Base-by-base conservation (phyloP, 2,797 vertebrate species). In the Sparus aurata region DNA sequence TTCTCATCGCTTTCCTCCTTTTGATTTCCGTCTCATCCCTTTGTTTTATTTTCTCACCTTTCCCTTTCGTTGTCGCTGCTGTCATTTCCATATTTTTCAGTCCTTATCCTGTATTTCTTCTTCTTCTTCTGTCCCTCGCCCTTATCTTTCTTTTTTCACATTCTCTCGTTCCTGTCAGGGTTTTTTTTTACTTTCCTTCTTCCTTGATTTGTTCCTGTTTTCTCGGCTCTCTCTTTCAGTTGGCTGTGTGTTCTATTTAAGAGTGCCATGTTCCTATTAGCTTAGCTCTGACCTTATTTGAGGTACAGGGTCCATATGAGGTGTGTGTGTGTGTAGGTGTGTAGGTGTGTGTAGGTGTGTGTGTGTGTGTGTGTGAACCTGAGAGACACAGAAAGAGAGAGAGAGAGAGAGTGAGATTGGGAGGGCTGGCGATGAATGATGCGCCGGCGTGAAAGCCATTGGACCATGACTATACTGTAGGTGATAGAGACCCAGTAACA, bases 401-500 rank as follows among this genome's bases (percentile, higher is more conserved):
- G 64, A 34, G 30, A 25, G 52, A 25, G 45, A 55, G 63, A 69
- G 62, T 23, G 50, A 27, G 1, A 57, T 68, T 61, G 55, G 68
- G 55, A 62, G 47, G 52, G 61, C 65, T 82, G 54, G 71, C 47
- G 50, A 83, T 88, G 87, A 92, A 88, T 85, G 83, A 91, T 86
- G 84, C 60, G 23, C 63, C 45, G 58, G 83, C 82, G 84, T 85
- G 84, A 86, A 90, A 93, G 73, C 75, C 63, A 70, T 69, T 87
- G 91, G 89, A 82, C 86, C 85, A 17, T 88, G 83, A 89, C 89
- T 84, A 79, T 80, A 91, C 84, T 20, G 83, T 90, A 92, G 91
- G 88, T 89, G 89, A 92, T 90, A 88, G 85, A 93, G 88, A 92
- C 89, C 85, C 79, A 79, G 84, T 84, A 89, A 87, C 89, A 92